phyloP scores from a whole-genome alignment of 2,797 vertebrate species.

The Poeciliopsis gracilis region DNA sequence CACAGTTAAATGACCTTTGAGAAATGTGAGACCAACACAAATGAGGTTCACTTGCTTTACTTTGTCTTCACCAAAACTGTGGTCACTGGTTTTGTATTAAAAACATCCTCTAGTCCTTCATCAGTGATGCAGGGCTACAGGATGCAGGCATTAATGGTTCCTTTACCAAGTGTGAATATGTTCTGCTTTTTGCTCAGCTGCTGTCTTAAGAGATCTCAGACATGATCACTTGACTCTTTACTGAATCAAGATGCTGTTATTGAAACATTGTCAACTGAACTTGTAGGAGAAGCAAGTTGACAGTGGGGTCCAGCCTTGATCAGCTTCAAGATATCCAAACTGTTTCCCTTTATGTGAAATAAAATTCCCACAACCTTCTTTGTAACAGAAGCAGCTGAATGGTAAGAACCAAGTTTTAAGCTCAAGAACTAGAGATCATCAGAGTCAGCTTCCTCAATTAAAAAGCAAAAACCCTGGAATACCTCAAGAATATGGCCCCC shows the following conservation, averaged over 20 bases:
- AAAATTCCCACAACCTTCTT: background rate
- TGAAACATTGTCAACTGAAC: background rate
- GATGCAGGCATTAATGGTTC: background rate
- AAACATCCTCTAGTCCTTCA: background rate
- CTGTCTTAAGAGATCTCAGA: background rate
- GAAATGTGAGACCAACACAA: conserved; percentile 14
- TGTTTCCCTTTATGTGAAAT: background rate
- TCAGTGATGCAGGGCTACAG: background rate
- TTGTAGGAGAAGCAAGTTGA: background rate
- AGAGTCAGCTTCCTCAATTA: background rate
- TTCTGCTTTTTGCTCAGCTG: background rate
- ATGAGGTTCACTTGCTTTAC: background rate
- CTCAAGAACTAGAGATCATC: background rate
- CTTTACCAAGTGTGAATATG: background rate
- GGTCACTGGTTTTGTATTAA: background rate
- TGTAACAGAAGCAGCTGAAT: background rate
- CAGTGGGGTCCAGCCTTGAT: background rate
- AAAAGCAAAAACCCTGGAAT: background rate
- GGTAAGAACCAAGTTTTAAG: background rate
- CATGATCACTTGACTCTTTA: background rate
- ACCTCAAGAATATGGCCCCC: background rate
- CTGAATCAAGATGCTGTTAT: background rate
- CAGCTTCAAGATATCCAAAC: background rate
- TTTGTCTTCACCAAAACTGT: background rate
- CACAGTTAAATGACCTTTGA: conserved; percentile 47